Evolutionary conservation across 2,113 vertebrate species (phyloP).

Genomic region (Propithecus coquereli): DNA sequence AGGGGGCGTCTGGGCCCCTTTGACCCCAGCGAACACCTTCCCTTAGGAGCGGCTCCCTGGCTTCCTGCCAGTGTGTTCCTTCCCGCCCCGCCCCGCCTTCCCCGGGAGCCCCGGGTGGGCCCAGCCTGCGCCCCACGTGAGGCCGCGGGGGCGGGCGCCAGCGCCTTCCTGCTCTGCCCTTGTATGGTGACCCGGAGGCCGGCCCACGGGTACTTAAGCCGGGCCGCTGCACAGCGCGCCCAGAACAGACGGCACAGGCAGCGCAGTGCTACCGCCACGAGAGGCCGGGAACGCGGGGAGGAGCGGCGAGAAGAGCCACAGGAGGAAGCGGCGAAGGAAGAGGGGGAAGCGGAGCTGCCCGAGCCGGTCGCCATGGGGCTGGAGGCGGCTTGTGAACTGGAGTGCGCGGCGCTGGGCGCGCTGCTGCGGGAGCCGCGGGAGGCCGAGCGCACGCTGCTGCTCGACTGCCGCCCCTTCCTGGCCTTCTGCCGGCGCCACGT

Average conservation of each 20-base stretch:
- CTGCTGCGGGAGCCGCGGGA: slow-evolving; percentile 83
- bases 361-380: slow-evolving; percentile 43
- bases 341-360: neutral
- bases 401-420: slow-evolving; percentile 79
- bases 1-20: neutral
- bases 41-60: neutral
- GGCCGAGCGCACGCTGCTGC: slow-evolving; percentile 80
- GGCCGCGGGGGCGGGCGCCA: slow-evolving; percentile 51
- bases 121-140: neutral
- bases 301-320: neutral
- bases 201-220: slow-evolving; percentile 61
- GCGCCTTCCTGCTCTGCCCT: slow-evolving; percentile 72
- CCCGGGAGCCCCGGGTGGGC: neutral
- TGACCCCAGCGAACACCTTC: neutral
- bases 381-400: slow-evolving; percentile 79
- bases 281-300: rapidly evolving
- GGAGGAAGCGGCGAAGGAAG: neutral
- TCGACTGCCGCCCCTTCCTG: slow-evolving; percentile 91
- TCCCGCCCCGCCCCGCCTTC: neutral
- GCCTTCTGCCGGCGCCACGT: slow-evolving; percentile 85
- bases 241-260: neutral
- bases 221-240: neutral
- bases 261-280: too few relatives aligned
- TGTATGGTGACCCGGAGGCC: slow-evolving; percentile 61
- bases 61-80: neutral